Evolutionary conservation across 2,797 vertebrate species (phyloP), one percentile per base, ranked within the genome.

Genomic region (Huso huso): DNA sequence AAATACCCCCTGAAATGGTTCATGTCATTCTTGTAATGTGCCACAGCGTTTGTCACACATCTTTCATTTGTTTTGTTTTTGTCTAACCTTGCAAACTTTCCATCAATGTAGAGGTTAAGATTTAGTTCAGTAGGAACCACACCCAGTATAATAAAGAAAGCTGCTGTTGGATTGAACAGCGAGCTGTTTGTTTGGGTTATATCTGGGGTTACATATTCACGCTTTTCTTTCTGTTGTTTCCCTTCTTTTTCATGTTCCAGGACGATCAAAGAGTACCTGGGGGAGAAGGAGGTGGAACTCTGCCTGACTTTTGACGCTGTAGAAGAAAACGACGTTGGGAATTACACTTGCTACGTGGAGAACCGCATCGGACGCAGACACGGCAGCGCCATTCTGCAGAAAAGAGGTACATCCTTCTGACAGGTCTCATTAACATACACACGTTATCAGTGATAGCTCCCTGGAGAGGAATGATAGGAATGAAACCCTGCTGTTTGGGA

Each of bases 301-400:
- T 87, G 91, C 7, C 74, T 98, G 72, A 94, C 90, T n/a, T 98
- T 98, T 75, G 95, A 98, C 65, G 89, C 91, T 2, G 90, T 98
- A 61, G 92, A 94, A 69, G 95, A 95, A 74, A 79, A 86, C 51
- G 96, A 98, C 81, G 81, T 97, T 79, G 94, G 93, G 11, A 96
- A 98, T 83, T 98, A 97, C 71, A 97, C 94, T 0, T 98, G 96
- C 70, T 92, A 93, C 0, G 94, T 96, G 72, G 96, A 97, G 79
- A 98, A 98, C 84, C 89, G 93, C 78, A 96, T 93, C 0, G 96
- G 96, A 62, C 84, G 81, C 68, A 91, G 88, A 65, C 90, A 94
- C 0, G 93, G 93, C 51, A 98, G 93, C 10, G 84, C 93, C 62
- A 84, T 97, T 15, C 88, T 98, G 69, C 92, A 92, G 70, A 97